Percentiles rank a stretch among this genome's conserved stretches.
Evolutionary conservation across 2,888 invertebrate species (phyloP).

Genomic region (Scaptomyza polygonia): DNA sequence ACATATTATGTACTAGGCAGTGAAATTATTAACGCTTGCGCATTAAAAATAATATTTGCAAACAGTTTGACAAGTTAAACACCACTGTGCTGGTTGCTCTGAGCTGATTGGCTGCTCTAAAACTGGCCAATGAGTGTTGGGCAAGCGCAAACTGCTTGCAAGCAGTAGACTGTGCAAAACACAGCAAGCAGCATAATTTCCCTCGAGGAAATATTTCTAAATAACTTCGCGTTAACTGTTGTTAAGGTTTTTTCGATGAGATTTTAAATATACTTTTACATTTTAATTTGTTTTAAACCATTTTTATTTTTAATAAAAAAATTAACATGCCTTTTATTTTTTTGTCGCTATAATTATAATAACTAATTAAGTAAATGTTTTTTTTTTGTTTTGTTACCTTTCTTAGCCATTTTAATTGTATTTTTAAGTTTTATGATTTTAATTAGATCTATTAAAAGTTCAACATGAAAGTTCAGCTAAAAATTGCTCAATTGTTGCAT

Average conservation of each 20-base stretch:
- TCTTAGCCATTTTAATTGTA: constrained; percentile 48
- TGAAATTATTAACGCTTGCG: constrained; percentile 35
- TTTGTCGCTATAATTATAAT: constrained; percentile 60
- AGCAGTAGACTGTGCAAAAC: constrained; percentile 20
- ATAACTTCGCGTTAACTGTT: neutral
- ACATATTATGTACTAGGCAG: neutral
- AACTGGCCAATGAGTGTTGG: constrained; percentile 33
- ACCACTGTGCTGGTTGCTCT: constrained; percentile 34
- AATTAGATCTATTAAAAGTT: constrained; percentile 66
- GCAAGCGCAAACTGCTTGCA: constrained; percentile 34
- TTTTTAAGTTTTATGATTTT: constrained; percentile 32
- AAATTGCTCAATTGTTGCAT: constrained; percentile 66
- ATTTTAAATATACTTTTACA: neutral
- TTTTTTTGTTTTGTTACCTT: constrained; percentile 45
- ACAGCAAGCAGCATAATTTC: constrained; percentile 28
- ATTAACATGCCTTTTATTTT: constrained; percentile 74
- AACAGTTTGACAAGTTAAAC: constrained; percentile 1
- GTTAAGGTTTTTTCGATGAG: neutral
- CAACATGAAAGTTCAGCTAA: constrained; percentile 72
- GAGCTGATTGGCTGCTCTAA: constrained; percentile 17
- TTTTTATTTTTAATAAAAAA: constrained; percentile 75
- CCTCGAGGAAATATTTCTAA: constrained; percentile 1
- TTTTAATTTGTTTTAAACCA: constrained; percentile 65
- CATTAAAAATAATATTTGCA: neutral
- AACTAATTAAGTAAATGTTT: constrained; percentile 77